A percentile compares a stretch with the other conserved stretches of the same genome.
Conservation (phyloP, 1,140 invertebrate species). For the Leptinotarsa texana region DNA sequence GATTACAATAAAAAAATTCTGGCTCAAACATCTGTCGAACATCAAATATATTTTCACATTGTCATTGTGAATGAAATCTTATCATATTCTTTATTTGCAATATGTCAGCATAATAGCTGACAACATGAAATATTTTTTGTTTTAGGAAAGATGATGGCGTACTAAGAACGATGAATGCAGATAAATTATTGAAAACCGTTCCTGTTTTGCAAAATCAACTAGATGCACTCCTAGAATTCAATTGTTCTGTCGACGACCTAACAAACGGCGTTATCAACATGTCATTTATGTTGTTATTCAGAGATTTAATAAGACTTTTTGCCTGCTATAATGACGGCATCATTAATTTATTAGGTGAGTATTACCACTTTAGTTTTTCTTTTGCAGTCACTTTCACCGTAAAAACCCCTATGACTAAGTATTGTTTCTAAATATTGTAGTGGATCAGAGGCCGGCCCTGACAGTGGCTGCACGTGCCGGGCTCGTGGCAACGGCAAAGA, state of each 20-base stretch:
- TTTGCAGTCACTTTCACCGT: no score
- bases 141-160: conserved; percentile 94
- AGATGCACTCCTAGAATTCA: conserved; percentile 95
- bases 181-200: conserved; percentile 96
- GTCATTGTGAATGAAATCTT: neutral
- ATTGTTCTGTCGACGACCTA: conserved; percentile 95
- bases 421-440: no score
- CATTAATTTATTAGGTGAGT: conserved; percentile 90
- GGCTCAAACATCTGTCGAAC: no score
- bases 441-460: no score
- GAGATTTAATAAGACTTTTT: conserved; percentile 98
- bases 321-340: conserved; percentile 99
- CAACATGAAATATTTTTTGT: conserved; percentile 37
- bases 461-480: no score
- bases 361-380: neutral
- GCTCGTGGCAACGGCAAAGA: no score
- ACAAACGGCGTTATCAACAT: conserved; percentile 98
- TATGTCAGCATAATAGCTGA: neutral
- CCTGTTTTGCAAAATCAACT: conserved; percentile 94
- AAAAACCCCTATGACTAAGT: no score
- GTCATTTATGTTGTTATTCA: conserved; percentile 97
- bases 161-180: conserved; percentile 94
- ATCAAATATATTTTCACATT: neutral
- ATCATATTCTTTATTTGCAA: no score
- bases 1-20: no score